Base-by-base conservation (phyloP, 2,888 invertebrate species). In the Caenorhabditis sp. region DNA sequence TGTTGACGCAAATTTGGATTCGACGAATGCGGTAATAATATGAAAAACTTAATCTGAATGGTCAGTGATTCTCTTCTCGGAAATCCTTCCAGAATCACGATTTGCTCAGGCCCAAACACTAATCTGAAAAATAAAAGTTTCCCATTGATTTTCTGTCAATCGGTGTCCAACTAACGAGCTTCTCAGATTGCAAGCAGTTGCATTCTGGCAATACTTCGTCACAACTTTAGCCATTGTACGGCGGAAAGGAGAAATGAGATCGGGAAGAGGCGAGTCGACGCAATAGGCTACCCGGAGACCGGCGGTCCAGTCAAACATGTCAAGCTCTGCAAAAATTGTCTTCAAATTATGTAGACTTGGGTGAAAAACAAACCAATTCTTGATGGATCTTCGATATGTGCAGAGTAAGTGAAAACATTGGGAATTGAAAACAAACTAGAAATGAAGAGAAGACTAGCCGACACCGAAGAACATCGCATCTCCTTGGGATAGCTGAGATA, bases 201-300 rank as follows among this genome's bases (percentile, higher is more conserved):
- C 70, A 71, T 87, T 88, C 37, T 80, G 79, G 52, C 88, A 88
- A 79, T 86, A 85, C 13, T 83, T 81, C 46, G 86, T 88, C 37
- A 84, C 66, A 66, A 86, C 83, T 59, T 81, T 82, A 1, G 83
- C 79, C 68, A 87, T 81, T 3, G 84, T 81, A 22, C 83, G 77
- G 13, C 82, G 78, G 65, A 87, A 87, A 17, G 87, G 86, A 22
- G 76, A 62, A 39, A 85, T 79, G 30, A 88, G 63, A 50, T 88
- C 88, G 8, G 79, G 75, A 9, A 87, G 52, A 7, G 86, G 82
- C 17, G 82, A 76, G 52, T 86, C 84, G 11, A 72, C 70, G 65
- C 88, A 88, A 66, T 86, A 86, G 2, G 85, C 84, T 22, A 88
- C 78, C 22, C 83, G 78, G 37, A 85, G 43, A 35, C 85, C 85